Base-by-base conservation (phyloP, 2,797 vertebrate species). In the Sitta carolinensis region DNA sequence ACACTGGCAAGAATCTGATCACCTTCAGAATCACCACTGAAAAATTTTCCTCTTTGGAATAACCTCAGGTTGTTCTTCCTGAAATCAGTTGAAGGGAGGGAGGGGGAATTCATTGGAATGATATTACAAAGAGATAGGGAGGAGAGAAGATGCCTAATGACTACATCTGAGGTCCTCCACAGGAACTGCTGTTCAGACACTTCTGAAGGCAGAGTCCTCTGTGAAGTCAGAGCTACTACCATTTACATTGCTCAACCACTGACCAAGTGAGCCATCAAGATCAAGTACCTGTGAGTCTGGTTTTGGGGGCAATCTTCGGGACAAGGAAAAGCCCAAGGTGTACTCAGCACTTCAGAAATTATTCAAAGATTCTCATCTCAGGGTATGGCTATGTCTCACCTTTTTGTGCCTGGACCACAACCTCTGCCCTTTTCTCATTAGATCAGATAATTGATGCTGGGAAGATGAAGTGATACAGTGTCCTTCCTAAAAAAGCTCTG, bases 341-440 rank as follows among this genome's bases (percentile, higher is more conserved):
- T 52, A 59, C 58, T 94, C 91, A 95, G 96, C 91, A 59, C 69
- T 90, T 94, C 29, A 55, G 67, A 84, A 69, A 86, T 66, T 82
- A 61, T 66, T 94, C 85, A 88, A 50, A 82, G 79, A 84, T 78
- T 91, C 51, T 57, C 55, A 73, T 86, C 83, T 43, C 47, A 59
- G 50, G 45, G 7, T 67, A 94, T 32, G 45, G 45, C 62, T 61
- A 19, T 79, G 43, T 94, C 62, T 96, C 80, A 86, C 70, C 59
- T 62, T 80, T 90, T 66, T 72, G 62, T 78, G 59, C 62, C 45
- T 54, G 59, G 27, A 88, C 36, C 62, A 81, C 73, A 91, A 62
- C 36, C 10, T 78, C 55, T 84, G 45, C 75, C 64, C 26, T 72
- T 75, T 88, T 94, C 73, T 77, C 26, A 47, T 27, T 36, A 36